These are phyloP conservation scores for Lutjanus erythropterus DNA, from an alignment of 2,113 vertebrate species.

Conservation along the genomic window DNA sequence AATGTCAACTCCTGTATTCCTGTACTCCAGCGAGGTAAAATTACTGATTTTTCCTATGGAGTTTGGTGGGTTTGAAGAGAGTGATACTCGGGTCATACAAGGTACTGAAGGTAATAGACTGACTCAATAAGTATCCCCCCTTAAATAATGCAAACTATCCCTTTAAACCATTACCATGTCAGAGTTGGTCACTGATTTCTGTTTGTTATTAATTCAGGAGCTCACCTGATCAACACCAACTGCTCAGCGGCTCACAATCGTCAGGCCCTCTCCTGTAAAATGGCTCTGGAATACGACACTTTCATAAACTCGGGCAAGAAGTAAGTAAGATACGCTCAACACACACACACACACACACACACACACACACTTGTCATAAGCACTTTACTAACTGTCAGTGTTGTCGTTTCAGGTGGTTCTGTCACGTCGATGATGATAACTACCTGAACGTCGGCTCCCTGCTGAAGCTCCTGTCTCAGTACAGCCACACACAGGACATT, in stretches of 20 bases:
- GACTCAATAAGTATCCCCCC: too few relatives aligned
- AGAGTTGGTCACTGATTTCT: background rate
- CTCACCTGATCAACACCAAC: constrained; percentile 91
- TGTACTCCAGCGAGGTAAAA: too few relatives aligned
- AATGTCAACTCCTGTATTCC: too few relatives aligned
- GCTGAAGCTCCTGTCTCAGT: constrained; percentile 89
- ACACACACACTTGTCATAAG: background rate
- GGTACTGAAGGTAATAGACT: too few relatives aligned
- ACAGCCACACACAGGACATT: constrained; percentile 87
- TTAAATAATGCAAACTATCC: too few relatives aligned
- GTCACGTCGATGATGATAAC: constrained; percentile 95
- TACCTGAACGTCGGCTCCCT: constrained; percentile 89
- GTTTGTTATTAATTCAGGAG: constrained; percentile 77
- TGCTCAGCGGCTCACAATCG: constrained; percentile 93
- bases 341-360: background rate
- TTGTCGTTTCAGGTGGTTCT: constrained; percentile 90
- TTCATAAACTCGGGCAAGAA: constrained; percentile 91
- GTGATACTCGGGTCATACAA: too few relatives aligned
- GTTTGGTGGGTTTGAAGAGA: too few relatives aligned
- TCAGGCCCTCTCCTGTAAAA: constrained; percentile 95
- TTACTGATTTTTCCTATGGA: too few relatives aligned
- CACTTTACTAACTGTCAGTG: background rate
- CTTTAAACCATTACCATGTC: fast-evolving
- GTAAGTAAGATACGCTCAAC: constrained; percentile 89
- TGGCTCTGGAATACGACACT: constrained; percentile 92